phyloP scores from a whole-genome alignment of 2,888 invertebrate genomes.

The Cistogaster globosa region DNA sequence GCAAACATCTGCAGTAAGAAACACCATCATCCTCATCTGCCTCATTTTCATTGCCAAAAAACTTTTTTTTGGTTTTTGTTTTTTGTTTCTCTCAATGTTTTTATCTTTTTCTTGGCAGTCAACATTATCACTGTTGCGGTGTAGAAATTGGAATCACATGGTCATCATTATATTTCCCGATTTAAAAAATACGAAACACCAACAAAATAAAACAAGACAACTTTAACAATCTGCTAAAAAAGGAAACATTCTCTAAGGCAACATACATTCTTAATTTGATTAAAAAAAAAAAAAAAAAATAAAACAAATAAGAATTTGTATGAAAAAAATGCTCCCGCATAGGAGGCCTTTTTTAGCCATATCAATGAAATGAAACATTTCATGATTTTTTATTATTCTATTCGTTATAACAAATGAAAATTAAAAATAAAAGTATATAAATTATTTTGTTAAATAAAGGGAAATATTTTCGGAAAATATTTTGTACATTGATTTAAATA shows the following conservation, averaged over 20 bases:
- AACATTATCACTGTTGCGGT: slow-evolving; percentile 43
- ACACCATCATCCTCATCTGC: slow-evolving; percentile 42
- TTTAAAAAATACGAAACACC: slow-evolving; percentile 19
- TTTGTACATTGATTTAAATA: not conserved
- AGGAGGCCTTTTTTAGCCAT: not conserved
- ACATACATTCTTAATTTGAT: slow-evolving; percentile 66
- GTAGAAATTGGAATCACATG: slow-evolving; percentile 55
- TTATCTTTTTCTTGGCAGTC: slow-evolving; percentile 33
- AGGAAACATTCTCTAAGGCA: slow-evolving; percentile 55
- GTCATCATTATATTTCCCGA: slow-evolving; percentile 59
- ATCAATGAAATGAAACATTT: slow-evolving; percentile 31
- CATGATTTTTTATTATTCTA: not conserved
- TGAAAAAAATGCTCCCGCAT: slow-evolving; percentile 53
- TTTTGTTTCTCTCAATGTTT: slow-evolving; percentile 23
- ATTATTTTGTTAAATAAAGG: too few relatives aligned
- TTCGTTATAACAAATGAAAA: not conserved
- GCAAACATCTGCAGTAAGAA: slow-evolving; percentile 54
- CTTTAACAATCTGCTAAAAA: slow-evolving; percentile 26
- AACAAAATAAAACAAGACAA: not conserved
- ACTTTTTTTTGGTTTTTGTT: not conserved
- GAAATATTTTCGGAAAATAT: not conserved
- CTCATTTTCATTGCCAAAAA: slow-evolving; percentile 13
- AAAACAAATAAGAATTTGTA: slow-evolving; percentile 16
- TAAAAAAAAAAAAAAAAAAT: slow-evolving; percentile 13
- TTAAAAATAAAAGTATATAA: not conserved